These are phyloP conservation scores for Typhlichthys subterraneus DNA, from an alignment of 2,797 vertebrate genomes.

Conservation along the genomic window DNA sequence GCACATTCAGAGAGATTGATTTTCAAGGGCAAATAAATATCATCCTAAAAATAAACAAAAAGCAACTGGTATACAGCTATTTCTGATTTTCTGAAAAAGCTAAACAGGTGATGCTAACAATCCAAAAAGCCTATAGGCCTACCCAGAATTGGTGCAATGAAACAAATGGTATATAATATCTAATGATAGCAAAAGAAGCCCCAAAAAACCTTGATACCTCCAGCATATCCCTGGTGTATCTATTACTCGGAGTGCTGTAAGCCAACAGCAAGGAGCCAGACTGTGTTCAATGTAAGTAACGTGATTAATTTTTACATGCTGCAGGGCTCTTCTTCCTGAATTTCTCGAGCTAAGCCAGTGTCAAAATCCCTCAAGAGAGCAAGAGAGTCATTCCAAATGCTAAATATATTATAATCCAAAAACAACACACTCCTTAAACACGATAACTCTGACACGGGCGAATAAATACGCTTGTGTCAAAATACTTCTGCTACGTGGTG, in stretches of 20 bases:
- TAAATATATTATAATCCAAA: neutral
- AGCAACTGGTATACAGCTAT: too few species aligned
- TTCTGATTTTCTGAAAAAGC: too few species aligned
- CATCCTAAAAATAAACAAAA: too few species aligned
- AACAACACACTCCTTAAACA: constrained; percentile 21
- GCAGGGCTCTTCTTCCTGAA: constrained; percentile 42
- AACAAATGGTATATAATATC: constrained; percentile 22
- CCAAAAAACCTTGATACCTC: constrained; percentile 24
- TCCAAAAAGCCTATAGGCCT: constrained; percentile 2
- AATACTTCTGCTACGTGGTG: constrained; percentile 7
- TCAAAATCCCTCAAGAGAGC: constrained; percentile 32
- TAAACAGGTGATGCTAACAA: too few species aligned
- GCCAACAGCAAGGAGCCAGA: constrained; percentile 35
- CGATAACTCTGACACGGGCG: constrained; percentile 41
- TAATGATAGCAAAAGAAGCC: constrained; percentile 19
- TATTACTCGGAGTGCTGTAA: constrained; percentile 50
- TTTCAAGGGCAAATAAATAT: too few species aligned
- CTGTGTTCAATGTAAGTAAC: constrained; percentile 47
- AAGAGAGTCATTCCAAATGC: constrained; percentile 28
- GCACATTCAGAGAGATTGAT: too few species aligned
- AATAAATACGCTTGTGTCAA: constrained; percentile 19
- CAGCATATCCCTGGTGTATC: constrained; percentile 31
- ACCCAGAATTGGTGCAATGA: constrained; percentile 12
- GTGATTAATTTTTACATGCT: constrained; percentile 67
- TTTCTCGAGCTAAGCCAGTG: constrained; percentile 34